phyloP scores from a whole-genome alignment of 2,888 invertebrate species.

The Ophion ventricosus region DNA sequence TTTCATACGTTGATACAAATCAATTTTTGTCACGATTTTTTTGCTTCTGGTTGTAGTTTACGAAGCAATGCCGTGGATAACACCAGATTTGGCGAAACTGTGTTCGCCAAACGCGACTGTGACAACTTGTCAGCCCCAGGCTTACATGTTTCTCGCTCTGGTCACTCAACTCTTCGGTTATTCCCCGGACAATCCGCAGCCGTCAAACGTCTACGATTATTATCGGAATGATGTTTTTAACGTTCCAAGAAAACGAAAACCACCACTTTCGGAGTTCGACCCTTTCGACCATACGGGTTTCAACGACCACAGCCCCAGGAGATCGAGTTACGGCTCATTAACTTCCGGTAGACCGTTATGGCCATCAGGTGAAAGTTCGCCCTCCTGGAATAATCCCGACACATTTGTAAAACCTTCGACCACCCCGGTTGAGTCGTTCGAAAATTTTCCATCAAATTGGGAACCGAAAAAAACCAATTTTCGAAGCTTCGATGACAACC shows the following conservation, averaged over 20 bases:
- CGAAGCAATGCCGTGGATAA: conserved; percentile 84
- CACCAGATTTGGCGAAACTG: conserved; percentile 85
- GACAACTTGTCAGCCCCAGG: conserved; percentile 86
- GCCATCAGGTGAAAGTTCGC: background rate
- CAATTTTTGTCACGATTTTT: background rate
- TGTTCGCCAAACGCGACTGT: conserved; percentile 85
- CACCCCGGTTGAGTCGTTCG: background rate
- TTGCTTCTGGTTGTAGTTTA: conserved; percentile 17
- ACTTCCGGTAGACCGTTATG: background rate
- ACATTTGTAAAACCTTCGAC: background rate
- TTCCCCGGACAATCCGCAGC: conserved; percentile 81
- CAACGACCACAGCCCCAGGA: background rate
- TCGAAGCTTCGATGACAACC: background rate
- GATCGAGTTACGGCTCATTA: background rate
- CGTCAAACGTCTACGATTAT: conserved; percentile 13
- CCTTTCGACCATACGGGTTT: background rate
- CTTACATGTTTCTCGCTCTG: conserved; percentile 86
- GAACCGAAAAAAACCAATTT: background rate
- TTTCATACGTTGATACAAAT: background rate
- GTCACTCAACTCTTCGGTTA: conserved; percentile 85
- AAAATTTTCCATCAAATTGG: conserved; percentile 7
- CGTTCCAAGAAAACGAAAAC: background rate
- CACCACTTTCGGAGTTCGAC: background rate
- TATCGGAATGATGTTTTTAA: conserved; percentile 16
- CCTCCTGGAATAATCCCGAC: conserved; percentile 1